Conservation (phyloP, 2,797 vertebrate species). For the Intellagama lesueurii region DNA sequence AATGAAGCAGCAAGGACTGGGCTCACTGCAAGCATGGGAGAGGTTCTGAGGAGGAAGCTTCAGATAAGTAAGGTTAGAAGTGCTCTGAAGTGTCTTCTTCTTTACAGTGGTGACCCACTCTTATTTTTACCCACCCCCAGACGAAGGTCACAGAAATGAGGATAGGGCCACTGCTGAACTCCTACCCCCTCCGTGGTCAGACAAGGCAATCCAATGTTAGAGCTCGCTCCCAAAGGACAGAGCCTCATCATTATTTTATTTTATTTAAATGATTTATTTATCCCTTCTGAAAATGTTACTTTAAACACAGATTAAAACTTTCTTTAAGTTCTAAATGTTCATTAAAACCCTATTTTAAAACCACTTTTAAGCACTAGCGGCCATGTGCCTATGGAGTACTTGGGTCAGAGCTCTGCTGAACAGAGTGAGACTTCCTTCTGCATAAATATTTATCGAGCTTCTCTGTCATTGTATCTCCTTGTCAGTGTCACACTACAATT, state of each 20-base stretch:
- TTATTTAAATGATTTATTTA: too few species aligned
- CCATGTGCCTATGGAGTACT: too few species aligned
- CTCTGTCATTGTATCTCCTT: neutral
- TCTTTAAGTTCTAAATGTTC: too few species aligned
- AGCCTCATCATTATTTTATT: neutral
- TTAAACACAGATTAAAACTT: too few species aligned
- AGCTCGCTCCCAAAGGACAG: neutral
- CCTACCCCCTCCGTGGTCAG: neutral
- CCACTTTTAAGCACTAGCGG: too few species aligned
- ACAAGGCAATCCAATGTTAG: neutral
- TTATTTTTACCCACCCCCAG: too few species aligned
- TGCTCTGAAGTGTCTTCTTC: too few species aligned
- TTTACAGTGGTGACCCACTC: too few species aligned
- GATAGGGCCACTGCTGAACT: neutral
- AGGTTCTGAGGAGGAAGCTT: neutral
- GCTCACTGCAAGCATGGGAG: neutral
- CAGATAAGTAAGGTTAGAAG: too few species aligned
- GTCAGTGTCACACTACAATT: neutral
- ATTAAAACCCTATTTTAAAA: too few species aligned
- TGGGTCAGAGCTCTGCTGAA: neutral
- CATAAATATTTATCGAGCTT: neutral
- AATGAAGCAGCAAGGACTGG: neutral
- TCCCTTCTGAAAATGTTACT: too few species aligned
- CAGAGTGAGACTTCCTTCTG: neutral
- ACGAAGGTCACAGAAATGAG: too few species aligned